Conservation (phyloP, 1,140 invertebrate genomes). For the Ceratosolen fusciceps region DNA sequence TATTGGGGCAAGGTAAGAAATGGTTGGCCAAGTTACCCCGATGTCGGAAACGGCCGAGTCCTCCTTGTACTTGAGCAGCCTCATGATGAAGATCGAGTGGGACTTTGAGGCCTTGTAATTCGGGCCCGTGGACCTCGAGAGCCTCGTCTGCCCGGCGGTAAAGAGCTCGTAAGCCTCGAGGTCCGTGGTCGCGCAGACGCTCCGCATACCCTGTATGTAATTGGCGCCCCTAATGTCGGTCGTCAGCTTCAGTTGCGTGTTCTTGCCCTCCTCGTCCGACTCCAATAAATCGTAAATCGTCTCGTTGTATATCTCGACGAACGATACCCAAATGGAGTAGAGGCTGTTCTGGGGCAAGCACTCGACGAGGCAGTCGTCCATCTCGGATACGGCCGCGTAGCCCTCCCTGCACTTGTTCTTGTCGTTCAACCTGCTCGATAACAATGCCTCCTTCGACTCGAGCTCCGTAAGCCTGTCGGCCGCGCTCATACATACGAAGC, state of each 20-base stretch:
- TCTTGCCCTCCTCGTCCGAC: conserved; percentile 56
- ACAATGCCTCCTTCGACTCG: conserved; percentile 57
- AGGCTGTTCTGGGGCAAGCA: conserved; percentile 40
- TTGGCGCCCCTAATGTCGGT: conserved; percentile 77
- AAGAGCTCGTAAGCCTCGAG: conserved; percentile 85
- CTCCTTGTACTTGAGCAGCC: conserved; percentile 73
- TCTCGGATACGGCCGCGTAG: background rate
- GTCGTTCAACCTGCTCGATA: conserved; percentile 47
- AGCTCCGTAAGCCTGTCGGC: conserved; percentile 56
- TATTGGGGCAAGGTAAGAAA: too few species aligned
- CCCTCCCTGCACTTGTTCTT: conserved; percentile 19
- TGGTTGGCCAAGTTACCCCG: conserved; percentile 50
- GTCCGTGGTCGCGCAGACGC: conserved; percentile 80
- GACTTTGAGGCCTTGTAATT: conserved; percentile 87
- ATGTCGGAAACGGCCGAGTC: conserved; percentile 53
- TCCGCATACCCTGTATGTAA: conserved; percentile 82
- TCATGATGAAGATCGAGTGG: conserved; percentile 88
- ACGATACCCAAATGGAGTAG: conserved; percentile 84
- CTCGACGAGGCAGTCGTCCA: background rate
- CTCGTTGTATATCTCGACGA: conserved; percentile 94
- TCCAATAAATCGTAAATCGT: conserved; percentile 85
- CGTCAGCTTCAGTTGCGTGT: conserved; percentile 72
- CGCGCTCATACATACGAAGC: conserved; percentile 66
- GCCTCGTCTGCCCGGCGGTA: conserved; percentile 80
- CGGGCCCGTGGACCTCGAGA: conserved; percentile 81